Evolutionary conservation across 2,888 invertebrate genomes (phyloP).

Genomic region (Agriopis marginaria): DNA sequence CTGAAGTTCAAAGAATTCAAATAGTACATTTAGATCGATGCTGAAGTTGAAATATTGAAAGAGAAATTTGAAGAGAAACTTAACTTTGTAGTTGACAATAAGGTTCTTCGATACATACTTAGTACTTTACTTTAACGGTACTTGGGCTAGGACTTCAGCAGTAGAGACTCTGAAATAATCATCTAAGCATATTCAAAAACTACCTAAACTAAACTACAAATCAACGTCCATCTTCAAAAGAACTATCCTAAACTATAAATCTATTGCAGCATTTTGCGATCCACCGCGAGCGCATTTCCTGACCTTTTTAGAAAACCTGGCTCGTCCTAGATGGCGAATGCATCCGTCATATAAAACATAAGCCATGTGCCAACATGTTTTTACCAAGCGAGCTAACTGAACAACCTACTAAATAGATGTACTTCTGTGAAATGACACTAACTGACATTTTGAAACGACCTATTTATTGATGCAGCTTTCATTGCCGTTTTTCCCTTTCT

Average conservation of each 20-base stretch:
- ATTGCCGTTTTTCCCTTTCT: constrained; percentile 46
- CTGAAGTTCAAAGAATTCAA: too few relatives aligned
- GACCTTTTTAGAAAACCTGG: constrained; percentile 71
- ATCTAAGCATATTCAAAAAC: not conserved
- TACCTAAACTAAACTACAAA: not conserved
- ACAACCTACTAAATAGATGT: constrained; percentile 77
- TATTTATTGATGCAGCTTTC: constrained; percentile 28
- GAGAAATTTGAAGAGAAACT: too few relatives aligned
- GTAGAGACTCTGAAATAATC: too few relatives aligned
- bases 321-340: constrained; percentile 70
- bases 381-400: constrained; percentile 66
- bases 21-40: too few relatives aligned
- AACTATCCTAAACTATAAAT: constrained; percentile 25
- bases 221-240: not conserved
- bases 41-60: too few relatives aligned
- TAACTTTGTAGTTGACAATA: too few relatives aligned
- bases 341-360: constrained; percentile 74
- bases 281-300: constrained; percentile 64
- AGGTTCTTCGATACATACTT: too few relatives aligned
- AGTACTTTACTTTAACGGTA: too few relatives aligned
- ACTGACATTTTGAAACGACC: constrained; percentile 19
- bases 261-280: constrained; percentile 48
- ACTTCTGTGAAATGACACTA: constrained; percentile 71
- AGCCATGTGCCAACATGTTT: constrained; percentile 71
- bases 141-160: too few relatives aligned